These are phyloP conservation scores for Hoplostethus atlanticus DNA, from an alignment of 2,797 vertebrate species.

Conservation along the genomic window DNA sequence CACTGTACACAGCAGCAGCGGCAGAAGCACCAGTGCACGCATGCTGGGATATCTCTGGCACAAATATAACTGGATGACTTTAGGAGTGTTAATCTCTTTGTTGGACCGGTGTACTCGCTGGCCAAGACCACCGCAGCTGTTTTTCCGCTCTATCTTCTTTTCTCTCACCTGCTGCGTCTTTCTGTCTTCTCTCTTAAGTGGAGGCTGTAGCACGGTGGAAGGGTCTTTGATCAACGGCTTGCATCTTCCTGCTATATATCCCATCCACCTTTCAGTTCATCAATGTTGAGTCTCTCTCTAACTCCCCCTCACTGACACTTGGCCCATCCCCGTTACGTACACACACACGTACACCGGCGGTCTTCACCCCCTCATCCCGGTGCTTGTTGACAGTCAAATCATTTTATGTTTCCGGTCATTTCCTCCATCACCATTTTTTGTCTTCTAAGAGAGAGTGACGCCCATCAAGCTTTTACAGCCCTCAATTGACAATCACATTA, in stretches of 20 bases:
- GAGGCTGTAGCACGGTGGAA: constrained; percentile 15
- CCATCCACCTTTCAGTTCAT: constrained; percentile 44
- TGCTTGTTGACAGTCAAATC: constrained; percentile 48
- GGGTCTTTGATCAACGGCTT: constrained; percentile 26
- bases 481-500: constrained; percentile 71
- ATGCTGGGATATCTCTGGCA: constrained; percentile 62
- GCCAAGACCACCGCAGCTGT: neutral
- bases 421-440: constrained; percentile 58
- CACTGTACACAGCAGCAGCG: constrained; percentile 76
- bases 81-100: neutral
- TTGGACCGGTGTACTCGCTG: neutral
- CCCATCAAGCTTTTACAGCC: constrained; percentile 72
- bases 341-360: constrained; percentile 16
- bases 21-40: constrained; percentile 65
- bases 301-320: constrained; percentile 25
- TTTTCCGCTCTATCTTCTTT: constrained; percentile 4
- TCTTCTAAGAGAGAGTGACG: constrained; percentile 48
- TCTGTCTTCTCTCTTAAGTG: constrained; percentile 12
- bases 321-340: constrained; percentile 59
- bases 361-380: constrained; percentile 17
- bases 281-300: constrained; percentile 31
- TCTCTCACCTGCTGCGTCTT: neutral
- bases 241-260: constrained; percentile 68
- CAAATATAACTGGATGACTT: neutral
- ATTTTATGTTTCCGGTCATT: constrained; percentile 70